Percentiles rank a stretch among this genome's conserved stretches.
Evolutionary conservation across 2,113 vertebrate genomes (phyloP).

Genomic region (Ascaphus truei): DNA sequence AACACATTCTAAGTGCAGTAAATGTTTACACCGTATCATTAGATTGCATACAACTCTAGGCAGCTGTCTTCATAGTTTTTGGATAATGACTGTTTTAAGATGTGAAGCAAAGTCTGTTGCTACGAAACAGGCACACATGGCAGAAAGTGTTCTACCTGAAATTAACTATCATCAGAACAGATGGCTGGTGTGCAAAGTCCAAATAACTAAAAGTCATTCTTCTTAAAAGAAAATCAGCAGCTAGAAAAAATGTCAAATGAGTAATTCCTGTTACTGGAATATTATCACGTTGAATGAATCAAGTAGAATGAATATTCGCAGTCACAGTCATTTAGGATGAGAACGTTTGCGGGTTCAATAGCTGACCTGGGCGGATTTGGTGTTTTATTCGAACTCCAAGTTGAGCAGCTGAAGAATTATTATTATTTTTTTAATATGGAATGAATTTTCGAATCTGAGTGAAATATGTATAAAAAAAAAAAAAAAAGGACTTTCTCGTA

Average conservation of each 20-base stretch:
- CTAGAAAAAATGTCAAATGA: not conserved
- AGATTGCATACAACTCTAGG: not conserved
- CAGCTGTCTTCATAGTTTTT: slow-evolving; percentile 7
- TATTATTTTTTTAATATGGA: too few relatives aligned
- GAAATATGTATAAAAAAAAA: too few relatives aligned
- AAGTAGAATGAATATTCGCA: too few relatives aligned
- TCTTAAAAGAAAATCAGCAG: not conserved
- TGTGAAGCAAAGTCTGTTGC: slow-evolving; percentile 13
- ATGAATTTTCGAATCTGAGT: too few relatives aligned
- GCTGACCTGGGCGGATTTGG: too few relatives aligned
- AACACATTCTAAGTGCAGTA: not conserved
- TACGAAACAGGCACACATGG: slow-evolving; percentile 11
- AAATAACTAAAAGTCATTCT: not conserved
- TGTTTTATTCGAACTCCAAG: too few relatives aligned
- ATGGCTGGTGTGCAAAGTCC: slow-evolving; percentile 15
- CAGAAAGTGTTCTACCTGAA: not conserved
- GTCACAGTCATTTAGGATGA: too few relatives aligned
- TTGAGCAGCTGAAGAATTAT: too few relatives aligned
- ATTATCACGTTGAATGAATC: too few relatives aligned
- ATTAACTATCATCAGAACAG: slow-evolving; percentile 19
- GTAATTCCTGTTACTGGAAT: not conserved
- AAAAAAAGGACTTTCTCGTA: too few relatives aligned
- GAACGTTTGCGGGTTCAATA: too few relatives aligned
- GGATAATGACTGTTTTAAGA: slow-evolving; percentile 11
- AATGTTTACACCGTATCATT: slow-evolving; percentile 19